Evolutionary conservation across 1,140 invertebrate genomes (phyloP).

Genomic region (Drosophila gunungcola): DNA sequence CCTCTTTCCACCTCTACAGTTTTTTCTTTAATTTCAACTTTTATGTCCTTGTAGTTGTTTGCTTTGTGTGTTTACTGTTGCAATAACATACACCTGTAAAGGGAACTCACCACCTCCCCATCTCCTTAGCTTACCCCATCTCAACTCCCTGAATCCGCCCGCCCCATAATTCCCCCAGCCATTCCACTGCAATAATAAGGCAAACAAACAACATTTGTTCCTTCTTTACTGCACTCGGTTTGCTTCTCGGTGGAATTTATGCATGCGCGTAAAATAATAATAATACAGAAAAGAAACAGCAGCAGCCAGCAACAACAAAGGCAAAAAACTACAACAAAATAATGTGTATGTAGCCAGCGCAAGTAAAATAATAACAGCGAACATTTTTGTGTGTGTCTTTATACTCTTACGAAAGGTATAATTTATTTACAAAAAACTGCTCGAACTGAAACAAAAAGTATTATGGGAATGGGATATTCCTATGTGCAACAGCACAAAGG

Average conservation of each 20-base stretch:
- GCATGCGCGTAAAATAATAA: conserved; percentile 75
- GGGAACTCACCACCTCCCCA: background rate
- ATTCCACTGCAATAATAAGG: conserved; percentile 48
- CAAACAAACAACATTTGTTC: conserved; percentile 45
- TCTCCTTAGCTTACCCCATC: background rate
- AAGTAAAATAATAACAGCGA: conserved; percentile 49
- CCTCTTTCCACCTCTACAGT: conserved; percentile 4
- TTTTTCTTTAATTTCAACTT: conserved; percentile 70
- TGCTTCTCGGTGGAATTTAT: conserved; percentile 49
- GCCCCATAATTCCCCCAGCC: background rate
- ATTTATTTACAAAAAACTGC: background rate
- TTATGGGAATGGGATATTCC: background rate
- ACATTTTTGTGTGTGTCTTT: conserved; percentile 29
- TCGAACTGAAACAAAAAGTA: background rate
- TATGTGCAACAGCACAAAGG: background rate
- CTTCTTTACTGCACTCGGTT: conserved; percentile 33
- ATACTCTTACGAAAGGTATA: conserved; percentile 18
- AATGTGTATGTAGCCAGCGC: conserved; percentile 46
- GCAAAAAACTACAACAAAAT: conserved; percentile 28
- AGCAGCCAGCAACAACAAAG: conserved; percentile 7
- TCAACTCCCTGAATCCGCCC: background rate
- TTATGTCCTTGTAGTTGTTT: conserved; percentile 57
- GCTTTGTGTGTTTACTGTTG: conserved; percentile 59
- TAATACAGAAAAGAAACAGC: conserved; percentile 46
- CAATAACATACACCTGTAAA: conserved; percentile 55